phyloP scores from a whole-genome alignment of 2,113 vertebrate species.

The Propithecus coquereli region DNA sequence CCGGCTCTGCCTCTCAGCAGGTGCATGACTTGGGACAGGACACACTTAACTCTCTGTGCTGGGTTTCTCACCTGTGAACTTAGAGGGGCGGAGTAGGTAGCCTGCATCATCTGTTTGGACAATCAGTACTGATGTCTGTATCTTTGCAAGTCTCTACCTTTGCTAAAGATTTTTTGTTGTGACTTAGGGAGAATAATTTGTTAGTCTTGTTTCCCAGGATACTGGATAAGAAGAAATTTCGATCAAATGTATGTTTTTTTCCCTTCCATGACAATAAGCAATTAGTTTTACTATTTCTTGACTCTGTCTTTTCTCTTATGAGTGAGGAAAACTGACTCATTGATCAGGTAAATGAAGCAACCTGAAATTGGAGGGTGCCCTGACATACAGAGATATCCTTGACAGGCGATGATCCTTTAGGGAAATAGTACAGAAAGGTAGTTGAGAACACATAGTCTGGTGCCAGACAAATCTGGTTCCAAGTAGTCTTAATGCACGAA shows the following conservation, averaged over 20 bases:
- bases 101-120: neutral
- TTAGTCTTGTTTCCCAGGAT: neutral
- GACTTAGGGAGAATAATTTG: neutral
- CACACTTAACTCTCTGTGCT: neutral
- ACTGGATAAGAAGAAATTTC: neutral
- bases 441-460: neutral
- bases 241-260: neutral
- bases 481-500: neutral
- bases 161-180: neutral
- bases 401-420: neutral
- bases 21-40: neutral
- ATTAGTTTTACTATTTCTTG: neutral
- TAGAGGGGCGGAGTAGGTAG: neutral
- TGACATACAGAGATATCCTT: neutral
- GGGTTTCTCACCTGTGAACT: neutral
- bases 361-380: neutral
- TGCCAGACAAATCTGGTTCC: neutral
- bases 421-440: neutral
- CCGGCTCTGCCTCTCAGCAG: neutral
- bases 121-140: no score
- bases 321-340: neutral
- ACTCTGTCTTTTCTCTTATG: neutral
- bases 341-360: constrained; percentile 8
- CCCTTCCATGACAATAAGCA: neutral
- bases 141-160: neutral